phyloP scores from a whole-genome alignment of 1,140 invertebrate genomes.

The Drosophila bifasciata region DNA sequence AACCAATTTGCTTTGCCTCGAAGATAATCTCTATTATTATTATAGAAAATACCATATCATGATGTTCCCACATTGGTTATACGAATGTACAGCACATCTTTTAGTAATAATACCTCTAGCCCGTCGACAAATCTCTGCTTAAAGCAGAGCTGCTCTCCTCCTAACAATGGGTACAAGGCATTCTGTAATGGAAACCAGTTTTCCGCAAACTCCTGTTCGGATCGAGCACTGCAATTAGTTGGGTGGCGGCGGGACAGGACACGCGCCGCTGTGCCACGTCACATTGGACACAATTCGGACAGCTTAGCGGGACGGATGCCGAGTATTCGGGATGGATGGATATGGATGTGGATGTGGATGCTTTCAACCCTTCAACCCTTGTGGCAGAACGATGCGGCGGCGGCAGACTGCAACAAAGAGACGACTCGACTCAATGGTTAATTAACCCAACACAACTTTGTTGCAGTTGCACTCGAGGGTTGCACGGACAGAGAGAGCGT shows the following conservation, averaged over 20 bases:
- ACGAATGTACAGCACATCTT: background rate
- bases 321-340: background rate
- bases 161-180: background rate
- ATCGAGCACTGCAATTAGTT: constrained; percentile 73
- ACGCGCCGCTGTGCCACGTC: constrained; percentile 64
- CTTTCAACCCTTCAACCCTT: constrained; percentile 56
- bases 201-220: constrained; percentile 23
- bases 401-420: constrained; percentile 70
- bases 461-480: constrained; percentile 64
- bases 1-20: too few species aligned
- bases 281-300: constrained; percentile 63
- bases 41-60: too few species aligned
- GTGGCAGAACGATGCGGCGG: background rate
- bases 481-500: background rate
- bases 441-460: constrained; percentile 62
- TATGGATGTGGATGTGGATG: too few species aligned
- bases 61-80: too few species aligned
- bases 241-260: constrained; percentile 26
- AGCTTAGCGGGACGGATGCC: constrained; percentile 54
- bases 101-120: background rate
- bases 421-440: constrained; percentile 52
- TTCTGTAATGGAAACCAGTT: constrained; percentile 41
- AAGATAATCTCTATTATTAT: too few species aligned
- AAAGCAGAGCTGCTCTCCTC: constrained; percentile 15
- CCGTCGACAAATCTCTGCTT: constrained; percentile 3